Conservation (phyloP, 2,113 vertebrate genomes). For the Phoenicopterus ruber region DNA sequence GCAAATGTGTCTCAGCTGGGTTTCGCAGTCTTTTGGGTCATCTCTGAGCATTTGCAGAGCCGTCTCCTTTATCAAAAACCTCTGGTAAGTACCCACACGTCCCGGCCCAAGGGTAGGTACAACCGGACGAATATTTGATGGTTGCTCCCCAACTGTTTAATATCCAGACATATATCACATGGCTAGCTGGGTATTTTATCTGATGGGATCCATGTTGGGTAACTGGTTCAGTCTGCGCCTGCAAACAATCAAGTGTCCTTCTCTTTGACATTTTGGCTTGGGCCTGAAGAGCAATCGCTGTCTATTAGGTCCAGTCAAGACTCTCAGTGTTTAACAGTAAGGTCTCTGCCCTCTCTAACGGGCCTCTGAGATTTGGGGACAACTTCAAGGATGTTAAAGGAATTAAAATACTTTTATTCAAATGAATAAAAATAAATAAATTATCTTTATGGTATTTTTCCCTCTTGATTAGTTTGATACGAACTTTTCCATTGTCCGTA, state of each 20-base stretch:
- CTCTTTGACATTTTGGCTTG: accelerated
- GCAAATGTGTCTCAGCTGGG: not conserved
- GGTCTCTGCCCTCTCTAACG: not conserved
- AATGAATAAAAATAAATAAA: not conserved
- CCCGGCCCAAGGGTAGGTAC: not conserved
- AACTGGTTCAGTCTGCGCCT: not conserved
- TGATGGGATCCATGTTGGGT: not conserved
- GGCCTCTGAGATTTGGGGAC: not conserved
- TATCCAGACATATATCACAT: not conserved
- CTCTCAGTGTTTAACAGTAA: not conserved
- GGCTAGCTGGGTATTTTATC: not conserved
- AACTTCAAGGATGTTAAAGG: not conserved
- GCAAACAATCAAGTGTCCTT: not conserved
- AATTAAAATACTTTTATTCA: not conserved
- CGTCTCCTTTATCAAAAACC: not conserved
- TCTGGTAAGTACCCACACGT: accelerated
- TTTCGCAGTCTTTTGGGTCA: not conserved
- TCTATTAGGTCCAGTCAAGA: not conserved
- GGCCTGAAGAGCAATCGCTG: not conserved
- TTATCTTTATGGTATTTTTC: not conserved
- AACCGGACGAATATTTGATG: not conserved
- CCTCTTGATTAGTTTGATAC: not conserved
- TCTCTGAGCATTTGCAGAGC: not conserved
- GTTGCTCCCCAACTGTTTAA: not conserved
- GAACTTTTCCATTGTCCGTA: not conserved